Evolutionary conservation across 2,888 invertebrate genomes (phyloP), one percentile per base, ranked within the genome.

Genomic region (Drosophila mettleri): DNA sequence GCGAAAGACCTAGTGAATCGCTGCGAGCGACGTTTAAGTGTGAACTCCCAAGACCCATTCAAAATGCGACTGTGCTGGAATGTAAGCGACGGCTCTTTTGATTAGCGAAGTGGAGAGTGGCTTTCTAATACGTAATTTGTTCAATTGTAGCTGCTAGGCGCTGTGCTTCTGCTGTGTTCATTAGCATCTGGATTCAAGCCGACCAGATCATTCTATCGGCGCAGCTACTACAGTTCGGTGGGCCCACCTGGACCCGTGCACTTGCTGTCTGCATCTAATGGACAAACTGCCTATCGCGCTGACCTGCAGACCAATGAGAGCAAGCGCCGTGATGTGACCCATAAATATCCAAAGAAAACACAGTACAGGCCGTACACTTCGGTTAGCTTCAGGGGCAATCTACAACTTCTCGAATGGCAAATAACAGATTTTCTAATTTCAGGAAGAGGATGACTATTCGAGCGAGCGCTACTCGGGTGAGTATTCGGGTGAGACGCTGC

Each of bases 381-480:
- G 71, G 90, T 90, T 52, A 80, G 90, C 80, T 16, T 10, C 2
- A 6, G 48, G 1, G 8, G 7, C 2, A n/a, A 24, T 14, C 7
- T 3, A 4, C 10, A 7, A 0, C 16, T 2, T 4, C 12, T n/a
- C 1, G 3, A 18, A 6, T 4, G 8, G 1, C 22, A 48, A 38
- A 22, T 31, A 10, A 38, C 10, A 10, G 8, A 6, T 12, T 7
- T 6, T 57, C 2, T 8, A 16, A 9, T 48, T 34, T 27, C 46
- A 90, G 88, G 90, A 90, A 36, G 91, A 90, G 33, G 90, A 91
- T 16, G 90, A 91, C 27, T 82, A 77, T 38, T 90, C 90, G n/a
- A 79, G 78, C 4, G 90, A 90, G 53, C 89, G 86, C 7, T 91
- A 79, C 7, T 87, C 79, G 6, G 63, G 68, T 9, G 90, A 91